Percentiles rank a stretch among this genome's conserved stretches.
These are phyloP conservation scores for Drosophila silvestris DNA, from an alignment of 2,888 invertebrate genomes.

Conservation along the genomic window DNA sequence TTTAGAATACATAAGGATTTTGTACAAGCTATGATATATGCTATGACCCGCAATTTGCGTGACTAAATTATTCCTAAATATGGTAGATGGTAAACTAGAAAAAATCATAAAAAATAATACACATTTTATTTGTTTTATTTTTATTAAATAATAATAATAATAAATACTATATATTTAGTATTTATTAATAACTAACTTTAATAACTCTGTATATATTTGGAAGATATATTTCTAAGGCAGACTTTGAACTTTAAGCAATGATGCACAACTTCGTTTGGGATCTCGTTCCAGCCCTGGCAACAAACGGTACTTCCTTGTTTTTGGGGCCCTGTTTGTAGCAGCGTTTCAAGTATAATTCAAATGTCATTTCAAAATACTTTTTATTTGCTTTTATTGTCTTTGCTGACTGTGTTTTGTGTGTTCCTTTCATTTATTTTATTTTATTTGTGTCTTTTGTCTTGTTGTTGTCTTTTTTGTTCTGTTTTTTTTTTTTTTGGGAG, in stretches of 20 bases:
- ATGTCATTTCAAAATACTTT: slow-evolving; percentile 67
- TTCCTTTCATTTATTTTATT: slow-evolving; percentile 21
- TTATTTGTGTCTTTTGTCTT: slow-evolving; percentile 9
- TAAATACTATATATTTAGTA: no score
- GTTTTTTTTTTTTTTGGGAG: slow-evolving; percentile 24
- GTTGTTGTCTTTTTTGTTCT: not conserved
- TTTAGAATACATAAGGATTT: not conserved
- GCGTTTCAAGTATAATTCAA: slow-evolving; percentile 60
- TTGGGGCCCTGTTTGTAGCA: slow-evolving; percentile 5
- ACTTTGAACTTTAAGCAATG: not conserved
- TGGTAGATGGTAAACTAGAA: not conserved
- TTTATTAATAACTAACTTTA: not conserved
- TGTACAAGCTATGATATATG: not conserved
- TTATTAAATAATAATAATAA: no score
- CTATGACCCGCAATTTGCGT: no score
- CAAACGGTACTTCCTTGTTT: slow-evolving; percentile 14
- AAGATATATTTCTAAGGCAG: not conserved
- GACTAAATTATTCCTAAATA: not conserved
- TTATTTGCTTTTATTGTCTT: slow-evolving; percentile 73
- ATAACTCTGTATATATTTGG: not conserved
- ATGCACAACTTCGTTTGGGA: not conserved
- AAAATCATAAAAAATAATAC: not conserved
- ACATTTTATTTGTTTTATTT: not conserved
- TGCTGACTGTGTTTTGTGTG: slow-evolving; percentile 42
- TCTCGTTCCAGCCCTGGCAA: slow-evolving; percentile 8